Base-by-base conservation (phyloP, 2,113 vertebrate genomes). In the Kobus ellipsiprymnus region DNA sequence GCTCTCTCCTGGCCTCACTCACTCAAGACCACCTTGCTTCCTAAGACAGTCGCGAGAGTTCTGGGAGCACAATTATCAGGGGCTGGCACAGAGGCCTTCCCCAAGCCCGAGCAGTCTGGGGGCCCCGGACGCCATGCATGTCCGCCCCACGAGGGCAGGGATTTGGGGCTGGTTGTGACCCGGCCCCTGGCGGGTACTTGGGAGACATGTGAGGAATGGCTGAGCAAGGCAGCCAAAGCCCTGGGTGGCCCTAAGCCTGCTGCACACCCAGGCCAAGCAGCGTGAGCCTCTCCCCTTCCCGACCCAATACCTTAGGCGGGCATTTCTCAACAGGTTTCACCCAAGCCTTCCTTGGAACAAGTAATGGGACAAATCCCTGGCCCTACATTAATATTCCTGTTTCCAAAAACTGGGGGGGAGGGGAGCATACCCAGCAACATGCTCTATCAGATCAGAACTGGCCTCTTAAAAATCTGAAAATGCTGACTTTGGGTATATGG, bases 311-410 rank as follows among this genome's bases (percentile, higher is more conserved):
- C 92, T 97, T 52, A 46, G 67, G 91, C 57, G 30, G 55, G 23
- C 50, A 48, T 97, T 95, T 96, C 97, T 91, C 85, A 97, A 95
- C 17, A 15, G 29, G 27, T 29, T 82, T 87, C 85, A 90, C 95
- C 93, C 44, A 4, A 80, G n/a, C 12, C 85, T 91, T 46, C 82
- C 87, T 94, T 95, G 97, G 93, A 95, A 78, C 78, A 80, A 90
- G 2, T 48, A 40, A 67, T 0, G 50, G 27, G n/a, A 90, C 92
- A 84, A 87, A 90, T 94, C 87, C 64, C 54, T 67, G 81, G 40
- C 19, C 54, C 54, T 33, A 14, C 12, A 44, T 62, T 50, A 83
- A 74, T 48, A 52, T 29, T 46, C 12, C 36, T 95, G 21, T 91
- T 93, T 92, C 59, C 23, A 55, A 62, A 95, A 78, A 44, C 13